A percentile compares a stretch with the other conserved stretches of the same genome.
These are phyloP conservation scores for Beris chalybata DNA, from an alignment of 2,888 invertebrate genomes.

Conservation along the genomic window DNA sequence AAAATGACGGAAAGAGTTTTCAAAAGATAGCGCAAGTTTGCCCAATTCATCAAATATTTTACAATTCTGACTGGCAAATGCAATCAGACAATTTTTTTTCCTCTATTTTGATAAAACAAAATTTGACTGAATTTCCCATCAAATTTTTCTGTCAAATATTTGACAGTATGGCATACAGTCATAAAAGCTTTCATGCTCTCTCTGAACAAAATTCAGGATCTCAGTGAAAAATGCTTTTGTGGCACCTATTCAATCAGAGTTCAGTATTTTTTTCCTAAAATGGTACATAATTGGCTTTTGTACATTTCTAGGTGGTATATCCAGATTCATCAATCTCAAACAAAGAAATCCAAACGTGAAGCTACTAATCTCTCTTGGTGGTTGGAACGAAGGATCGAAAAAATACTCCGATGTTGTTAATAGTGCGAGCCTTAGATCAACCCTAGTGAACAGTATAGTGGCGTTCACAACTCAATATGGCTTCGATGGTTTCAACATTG, in stretches of 20 bases:
- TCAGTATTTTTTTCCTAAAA: neutral
- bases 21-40: too few relatives aligned
- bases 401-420: slow-evolving; percentile 55
- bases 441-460: slow-evolving; percentile 59
- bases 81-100: too few relatives aligned
- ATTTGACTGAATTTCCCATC: too few relatives aligned
- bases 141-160: too few relatives aligned
- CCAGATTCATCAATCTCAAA: slow-evolving; percentile 55
- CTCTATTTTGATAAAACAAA: too few relatives aligned
- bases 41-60: too few relatives aligned
- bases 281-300: neutral
- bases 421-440: slow-evolving; percentile 47
- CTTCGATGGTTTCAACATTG: slow-evolving; percentile 67
- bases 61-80: too few relatives aligned
- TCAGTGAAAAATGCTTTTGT: neutral
- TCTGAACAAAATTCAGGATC: too few relatives aligned
- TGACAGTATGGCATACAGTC: too few relatives aligned
- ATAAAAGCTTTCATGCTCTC: too few relatives aligned
- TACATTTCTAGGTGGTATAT: slow-evolving; percentile 49
- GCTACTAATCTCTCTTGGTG: slow-evolving; percentile 60
- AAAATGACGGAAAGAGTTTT: too few relatives aligned
- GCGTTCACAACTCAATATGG: slow-evolving; percentile 57
- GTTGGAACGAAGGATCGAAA: slow-evolving; percentile 61
- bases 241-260: neutral
- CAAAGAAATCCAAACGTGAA: slow-evolving; percentile 54